Evolutionary conservation across 1,140 invertebrate genomes (phyloP).

Genomic region (Glossosoma conforme): DNA sequence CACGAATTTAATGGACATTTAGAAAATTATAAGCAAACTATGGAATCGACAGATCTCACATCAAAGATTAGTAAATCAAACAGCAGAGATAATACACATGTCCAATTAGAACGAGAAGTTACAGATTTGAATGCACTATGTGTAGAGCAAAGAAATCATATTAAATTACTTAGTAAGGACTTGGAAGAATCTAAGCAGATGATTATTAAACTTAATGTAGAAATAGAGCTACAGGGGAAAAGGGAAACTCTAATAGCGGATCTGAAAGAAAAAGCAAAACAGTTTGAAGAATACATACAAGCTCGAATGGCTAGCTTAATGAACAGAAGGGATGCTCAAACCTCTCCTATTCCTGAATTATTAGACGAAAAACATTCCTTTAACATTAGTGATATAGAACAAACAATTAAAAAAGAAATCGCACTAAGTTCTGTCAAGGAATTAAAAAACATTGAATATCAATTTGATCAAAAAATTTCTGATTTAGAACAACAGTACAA

Average conservation of each 20-base stretch:
- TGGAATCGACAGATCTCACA: slow-evolving; percentile 7
- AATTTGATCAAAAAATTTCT: slow-evolving; percentile 43
- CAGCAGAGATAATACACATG: slow-evolving; percentile 16
- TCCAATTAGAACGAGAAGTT: slow-evolving; percentile 25
- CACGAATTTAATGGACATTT: slow-evolving; percentile 24
- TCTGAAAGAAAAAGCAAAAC: slow-evolving; percentile 49
- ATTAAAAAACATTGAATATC: slow-evolving; percentile 49
- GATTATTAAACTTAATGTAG: slow-evolving; percentile 18
- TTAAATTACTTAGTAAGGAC: slow-evolving; percentile 11
- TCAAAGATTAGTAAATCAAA: slow-evolving; percentile 1
- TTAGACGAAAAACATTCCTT: not conserved
- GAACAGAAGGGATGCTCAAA: slow-evolving; percentile 19
- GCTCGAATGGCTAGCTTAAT: slow-evolving; percentile 28
- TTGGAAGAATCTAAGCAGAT: slow-evolving; percentile 22
- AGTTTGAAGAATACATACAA: slow-evolving; percentile 51
- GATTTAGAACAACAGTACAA: slow-evolving; percentile 48
- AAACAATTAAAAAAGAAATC: slow-evolving; percentile 54
- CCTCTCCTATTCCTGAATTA: slow-evolving; percentile 10
- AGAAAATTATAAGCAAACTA: slow-evolving; percentile 22
- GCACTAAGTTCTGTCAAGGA: slow-evolving; percentile 53
- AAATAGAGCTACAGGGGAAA: slow-evolving; percentile 42
- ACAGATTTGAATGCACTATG: slow-evolving; percentile 12
- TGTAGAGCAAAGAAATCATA: slow-evolving; percentile 16
- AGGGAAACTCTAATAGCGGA: slow-evolving; percentile 49
- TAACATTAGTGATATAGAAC: slow-evolving; percentile 40